Percentiles rank a stretch among this genome's conserved stretches.
phyloP scores from a whole-genome alignment of 2,113 vertebrate genomes.

The Pavo muticus region DNA sequence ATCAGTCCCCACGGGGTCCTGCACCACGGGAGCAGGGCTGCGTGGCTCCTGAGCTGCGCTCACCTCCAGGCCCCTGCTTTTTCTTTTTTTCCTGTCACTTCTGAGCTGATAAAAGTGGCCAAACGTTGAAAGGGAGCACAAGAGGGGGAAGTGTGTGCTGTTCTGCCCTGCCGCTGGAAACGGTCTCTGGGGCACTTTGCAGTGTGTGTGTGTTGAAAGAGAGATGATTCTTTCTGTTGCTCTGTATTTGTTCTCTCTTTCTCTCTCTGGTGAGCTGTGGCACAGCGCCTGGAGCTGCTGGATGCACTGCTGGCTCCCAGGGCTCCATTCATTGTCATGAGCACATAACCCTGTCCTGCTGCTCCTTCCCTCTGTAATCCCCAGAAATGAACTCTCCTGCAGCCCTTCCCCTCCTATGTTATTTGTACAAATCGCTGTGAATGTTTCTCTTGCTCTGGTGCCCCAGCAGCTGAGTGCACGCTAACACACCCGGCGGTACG shows the following conservation, averaged over 20 bases:
- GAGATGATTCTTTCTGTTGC: neutral
- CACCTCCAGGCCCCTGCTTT: neutral
- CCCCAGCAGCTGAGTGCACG: fast-evolving
- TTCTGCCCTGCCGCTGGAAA: conserved; percentile 9
- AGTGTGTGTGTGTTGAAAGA: neutral
- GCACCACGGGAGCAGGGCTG: neutral
- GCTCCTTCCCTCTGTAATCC: neutral
- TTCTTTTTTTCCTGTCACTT: neutral
- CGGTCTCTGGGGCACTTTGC: neutral
- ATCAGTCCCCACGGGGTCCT: neutral
- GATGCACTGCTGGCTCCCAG: fast-evolving
- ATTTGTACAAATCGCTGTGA: neutral
- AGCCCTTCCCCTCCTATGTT: neutral
- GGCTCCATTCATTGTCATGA: too few relatives aligned
- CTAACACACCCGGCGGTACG: fast-evolving
- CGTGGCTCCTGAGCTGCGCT: fast-evolving
- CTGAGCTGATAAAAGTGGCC: neutral
- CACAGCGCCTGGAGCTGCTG: neutral
- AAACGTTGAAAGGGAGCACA: neutral
- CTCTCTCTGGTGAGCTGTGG: neutral
- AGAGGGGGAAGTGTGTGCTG: neutral
- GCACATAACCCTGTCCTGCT: neutral
- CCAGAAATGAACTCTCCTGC: neutral
- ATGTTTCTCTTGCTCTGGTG: fast-evolving
- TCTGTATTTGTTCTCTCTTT: neutral